Conservation (phyloP, 2,888 invertebrate species). For the Temnothorax unifasciatus region DNA sequence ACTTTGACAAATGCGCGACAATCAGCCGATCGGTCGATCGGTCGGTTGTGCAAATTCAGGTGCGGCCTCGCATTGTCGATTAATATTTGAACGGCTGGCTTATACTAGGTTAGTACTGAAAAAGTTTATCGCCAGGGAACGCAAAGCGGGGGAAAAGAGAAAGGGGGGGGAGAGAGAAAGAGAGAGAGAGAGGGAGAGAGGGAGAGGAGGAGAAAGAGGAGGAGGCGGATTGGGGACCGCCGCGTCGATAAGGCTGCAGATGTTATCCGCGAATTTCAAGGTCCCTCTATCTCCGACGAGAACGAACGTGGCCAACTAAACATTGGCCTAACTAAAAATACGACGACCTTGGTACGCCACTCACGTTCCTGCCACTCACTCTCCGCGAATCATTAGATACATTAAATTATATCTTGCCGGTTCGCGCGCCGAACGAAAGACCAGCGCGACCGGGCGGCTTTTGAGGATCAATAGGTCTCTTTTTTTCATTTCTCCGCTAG, state of each 20-base stretch:
- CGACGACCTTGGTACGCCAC: slow-evolving; percentile 84
- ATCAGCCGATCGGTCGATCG: slow-evolving; percentile 26
- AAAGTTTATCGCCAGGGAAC: slow-evolving; percentile 80
- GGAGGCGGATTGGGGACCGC: slow-evolving; percentile 65
- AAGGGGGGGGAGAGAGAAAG: slow-evolving; percentile 5
- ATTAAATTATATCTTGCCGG: slow-evolving; percentile 77
- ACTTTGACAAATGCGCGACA: slow-evolving; percentile 63
- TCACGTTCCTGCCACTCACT: slow-evolving; percentile 81
- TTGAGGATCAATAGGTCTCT: slow-evolving; percentile 6
- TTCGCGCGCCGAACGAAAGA: slow-evolving; percentile 37
- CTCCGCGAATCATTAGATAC: slow-evolving; percentile 81
- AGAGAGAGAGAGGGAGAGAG: slow-evolving; percentile 3
- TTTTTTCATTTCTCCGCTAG: slow-evolving; percentile 21
- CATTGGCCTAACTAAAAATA: slow-evolving; percentile 86
- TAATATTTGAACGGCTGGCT: slow-evolving; percentile 85
- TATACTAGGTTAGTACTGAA: slow-evolving; percentile 86
- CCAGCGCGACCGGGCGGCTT: background rate
- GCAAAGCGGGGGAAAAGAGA: background rate
- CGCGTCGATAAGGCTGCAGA: slow-evolving; percentile 85
- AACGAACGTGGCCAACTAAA: slow-evolving; percentile 84
- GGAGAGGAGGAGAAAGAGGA: slow-evolving; percentile 22
- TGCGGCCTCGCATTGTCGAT: slow-evolving; percentile 81
- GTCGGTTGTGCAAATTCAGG: slow-evolving; percentile 82
- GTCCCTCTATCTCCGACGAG: slow-evolving; percentile 83
- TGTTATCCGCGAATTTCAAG: slow-evolving; percentile 86